phyloP scores from a whole-genome alignment of 2,113 vertebrate genomes.

The Puffinus mauretanicus region DNA sequence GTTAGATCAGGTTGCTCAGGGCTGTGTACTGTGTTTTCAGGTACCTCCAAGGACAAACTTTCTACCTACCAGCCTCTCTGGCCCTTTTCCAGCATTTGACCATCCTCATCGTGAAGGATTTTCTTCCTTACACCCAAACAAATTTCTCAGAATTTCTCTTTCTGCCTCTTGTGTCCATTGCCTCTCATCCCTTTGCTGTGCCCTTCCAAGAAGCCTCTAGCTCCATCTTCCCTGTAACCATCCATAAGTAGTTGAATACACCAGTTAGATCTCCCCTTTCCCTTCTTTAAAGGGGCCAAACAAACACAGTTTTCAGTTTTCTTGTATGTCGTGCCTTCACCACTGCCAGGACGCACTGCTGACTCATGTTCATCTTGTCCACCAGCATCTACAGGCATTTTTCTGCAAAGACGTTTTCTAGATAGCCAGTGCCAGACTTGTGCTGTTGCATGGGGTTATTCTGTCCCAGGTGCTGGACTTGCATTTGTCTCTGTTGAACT shows the following conservation, averaged over 20 bases:
- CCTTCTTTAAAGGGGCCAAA: neutral
- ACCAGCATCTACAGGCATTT: neutral
- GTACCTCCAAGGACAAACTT: neutral
- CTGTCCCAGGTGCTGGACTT: neutral
- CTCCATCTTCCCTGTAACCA: neutral
- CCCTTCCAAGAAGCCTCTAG: neutral
- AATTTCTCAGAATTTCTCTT: neutral
- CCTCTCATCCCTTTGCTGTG: neutral
- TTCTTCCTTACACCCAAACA: neutral
- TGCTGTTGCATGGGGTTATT: neutral
- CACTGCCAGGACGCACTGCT: neutral
- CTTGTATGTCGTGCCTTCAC: neutral
- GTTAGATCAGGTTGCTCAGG: neutral
- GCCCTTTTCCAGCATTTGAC: neutral
- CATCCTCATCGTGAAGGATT: neutral
- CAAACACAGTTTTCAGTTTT: neutral
- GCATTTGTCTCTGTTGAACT: neutral
- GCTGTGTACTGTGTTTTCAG: neutral
- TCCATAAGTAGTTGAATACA: neutral
- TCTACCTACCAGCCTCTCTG: neutral
- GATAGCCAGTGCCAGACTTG: neutral
- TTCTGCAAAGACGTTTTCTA: neutral
- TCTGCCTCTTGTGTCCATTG: neutral
- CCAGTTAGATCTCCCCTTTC: neutral
- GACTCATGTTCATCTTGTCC: neutral